These are phyloP conservation scores for Myotis planiceps DNA, from an alignment of 2,797 vertebrate genomes.

Conservation along the genomic window DNA sequence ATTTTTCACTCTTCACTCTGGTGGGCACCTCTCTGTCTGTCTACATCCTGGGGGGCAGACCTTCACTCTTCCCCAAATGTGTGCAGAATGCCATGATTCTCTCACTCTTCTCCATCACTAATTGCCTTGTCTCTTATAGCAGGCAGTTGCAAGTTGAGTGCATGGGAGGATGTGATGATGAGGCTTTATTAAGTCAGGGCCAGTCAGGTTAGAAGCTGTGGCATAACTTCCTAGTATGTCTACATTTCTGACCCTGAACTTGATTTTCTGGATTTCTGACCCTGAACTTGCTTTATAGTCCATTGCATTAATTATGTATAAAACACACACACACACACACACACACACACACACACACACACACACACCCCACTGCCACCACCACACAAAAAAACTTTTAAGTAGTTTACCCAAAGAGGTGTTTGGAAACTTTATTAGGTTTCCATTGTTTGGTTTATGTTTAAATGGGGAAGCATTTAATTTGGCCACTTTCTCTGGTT, in stretches of 20 bases:
- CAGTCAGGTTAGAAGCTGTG: constrained; percentile 66
- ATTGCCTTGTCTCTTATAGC: constrained; percentile 78
- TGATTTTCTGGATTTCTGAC: constrained; percentile 77
- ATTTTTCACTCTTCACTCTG: constrained; percentile 64
- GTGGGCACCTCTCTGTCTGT: constrained; percentile 74
- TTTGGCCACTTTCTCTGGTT: neutral
- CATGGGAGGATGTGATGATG: constrained; percentile 73
- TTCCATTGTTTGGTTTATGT: constrained; percentile 32
- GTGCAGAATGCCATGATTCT: constrained; percentile 78
- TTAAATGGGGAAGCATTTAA: constrained; percentile 31
- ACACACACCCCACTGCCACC: too few relatives aligned
- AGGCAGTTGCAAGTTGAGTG: constrained; percentile 77
- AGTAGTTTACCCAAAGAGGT: constrained; percentile 19
- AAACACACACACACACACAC: neutral
- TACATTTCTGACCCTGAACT: constrained; percentile 79
- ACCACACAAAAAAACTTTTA: constrained; percentile 37
- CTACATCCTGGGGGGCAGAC: constrained; percentile 67
- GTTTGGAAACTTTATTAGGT: constrained; percentile 25
- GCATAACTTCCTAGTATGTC: constrained; percentile 71
- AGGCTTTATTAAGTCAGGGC: constrained; percentile 80
- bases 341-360: too few relatives aligned
- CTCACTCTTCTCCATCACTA: constrained; percentile 53
- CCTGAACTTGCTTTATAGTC: constrained; percentile 78
- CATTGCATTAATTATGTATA: constrained; percentile 75
- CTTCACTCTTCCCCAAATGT: constrained; percentile 81